phyloP scores from a whole-genome alignment of 2,113 vertebrate species.

The Anoura caudifer region DNA sequence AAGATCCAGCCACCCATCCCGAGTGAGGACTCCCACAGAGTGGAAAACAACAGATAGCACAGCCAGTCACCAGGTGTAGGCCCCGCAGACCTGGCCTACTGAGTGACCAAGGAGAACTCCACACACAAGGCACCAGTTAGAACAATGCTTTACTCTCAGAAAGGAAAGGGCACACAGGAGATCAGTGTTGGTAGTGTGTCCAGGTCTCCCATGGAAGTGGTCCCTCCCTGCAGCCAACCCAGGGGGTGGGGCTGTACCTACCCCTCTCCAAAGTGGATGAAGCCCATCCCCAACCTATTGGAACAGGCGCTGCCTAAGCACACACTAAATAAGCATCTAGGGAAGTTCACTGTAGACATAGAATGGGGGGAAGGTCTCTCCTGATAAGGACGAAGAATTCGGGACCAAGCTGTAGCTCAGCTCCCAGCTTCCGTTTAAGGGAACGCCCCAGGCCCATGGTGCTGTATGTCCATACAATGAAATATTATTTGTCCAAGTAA shows the following conservation, averaged over 20 bases:
- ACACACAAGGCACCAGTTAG: no score
- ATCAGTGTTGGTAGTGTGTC: background rate
- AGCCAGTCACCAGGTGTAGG: background rate
- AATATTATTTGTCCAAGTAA: background rate
- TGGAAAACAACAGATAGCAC: background rate
- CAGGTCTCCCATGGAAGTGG: accelerated
- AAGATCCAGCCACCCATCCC: background rate
- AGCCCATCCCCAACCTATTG: no score
- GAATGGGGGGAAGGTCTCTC: background rate
- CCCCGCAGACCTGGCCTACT: background rate
- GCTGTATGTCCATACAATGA: background rate
- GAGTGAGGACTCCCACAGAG: background rate
- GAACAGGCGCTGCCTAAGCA: background rate
- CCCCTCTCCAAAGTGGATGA: background rate
- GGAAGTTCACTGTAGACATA: background rate
- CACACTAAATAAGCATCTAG: background rate
- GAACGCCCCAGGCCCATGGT: no score
- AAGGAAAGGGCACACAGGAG: background rate
- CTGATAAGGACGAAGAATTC: background rate
- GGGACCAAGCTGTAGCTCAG: background rate
- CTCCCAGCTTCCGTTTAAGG: no score
- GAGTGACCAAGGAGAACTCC: background rate
- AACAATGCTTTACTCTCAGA: background rate
- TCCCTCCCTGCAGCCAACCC: background rate
- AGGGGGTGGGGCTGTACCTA: no score